These are phyloP conservation scores for Acanthopleura granulata DNA, from an alignment of 2,888 invertebrate species.

Conservation along the genomic window DNA sequence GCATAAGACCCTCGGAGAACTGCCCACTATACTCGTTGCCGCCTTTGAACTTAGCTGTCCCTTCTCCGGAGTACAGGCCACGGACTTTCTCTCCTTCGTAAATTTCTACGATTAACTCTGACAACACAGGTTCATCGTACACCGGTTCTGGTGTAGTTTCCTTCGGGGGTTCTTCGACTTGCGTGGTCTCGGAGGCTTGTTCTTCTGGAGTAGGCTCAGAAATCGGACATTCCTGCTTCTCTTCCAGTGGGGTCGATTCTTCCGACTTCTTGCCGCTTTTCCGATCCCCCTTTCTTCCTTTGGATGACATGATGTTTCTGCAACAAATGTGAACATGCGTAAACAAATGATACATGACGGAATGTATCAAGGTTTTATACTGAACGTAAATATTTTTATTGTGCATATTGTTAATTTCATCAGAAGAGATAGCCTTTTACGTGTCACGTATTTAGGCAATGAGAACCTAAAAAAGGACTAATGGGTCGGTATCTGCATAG, in stretches of 20 bases:
- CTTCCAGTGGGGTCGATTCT: not conserved
- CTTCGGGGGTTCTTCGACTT: slow-evolving; percentile 6
- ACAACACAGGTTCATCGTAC: slow-evolving; percentile 17
- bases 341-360: too few species aligned
- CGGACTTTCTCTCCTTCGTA: slow-evolving; percentile 1
- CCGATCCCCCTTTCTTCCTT: not conserved
- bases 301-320: slow-evolving; percentile 2
- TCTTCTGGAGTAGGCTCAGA: not conserved
- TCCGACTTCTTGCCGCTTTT: slow-evolving; percentile 3
- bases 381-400: too few species aligned
- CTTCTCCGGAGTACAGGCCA: slow-evolving; percentile 8
- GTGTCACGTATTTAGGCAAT: too few species aligned
- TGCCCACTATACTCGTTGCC: slow-evolving; percentile 67
- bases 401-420: too few species aligned
- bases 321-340: not conserved
- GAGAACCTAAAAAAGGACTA: too few species aligned
- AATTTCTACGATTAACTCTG: slow-evolving; percentile 11
- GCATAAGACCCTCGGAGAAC: slow-evolving; percentile 68
- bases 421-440: too few species aligned
- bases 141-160: slow-evolving; percentile 4
- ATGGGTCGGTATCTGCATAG: too few species aligned
- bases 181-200: not conserved
- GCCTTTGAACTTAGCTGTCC: slow-evolving; percentile 43
- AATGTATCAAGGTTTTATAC: too few species aligned
- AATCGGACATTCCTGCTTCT: not conserved